Base-by-base conservation (phyloP, 2,797 vertebrate species). In the Halcyon badia region DNA sequence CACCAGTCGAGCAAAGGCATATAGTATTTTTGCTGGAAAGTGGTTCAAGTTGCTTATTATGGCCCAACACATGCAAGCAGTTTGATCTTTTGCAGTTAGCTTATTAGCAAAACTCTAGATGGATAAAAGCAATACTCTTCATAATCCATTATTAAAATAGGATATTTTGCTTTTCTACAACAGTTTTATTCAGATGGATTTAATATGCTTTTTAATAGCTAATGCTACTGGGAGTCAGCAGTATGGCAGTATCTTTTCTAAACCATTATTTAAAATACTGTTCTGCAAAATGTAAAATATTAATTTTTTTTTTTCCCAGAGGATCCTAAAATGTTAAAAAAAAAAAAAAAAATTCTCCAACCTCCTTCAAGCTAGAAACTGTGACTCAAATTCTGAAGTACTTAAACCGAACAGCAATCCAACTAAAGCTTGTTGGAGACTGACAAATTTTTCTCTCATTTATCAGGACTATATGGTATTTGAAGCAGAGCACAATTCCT, bases 211-310 rank as follows among this genome's bases (percentile, higher is more conserved):
- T 93, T 92, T 80, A 96, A 91, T 79, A 94, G 82, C 90, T 92
- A 91, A 92, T 77, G 92, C 78, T 93, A 78, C 79, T 58, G 57
- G 70, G 78, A 96, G 52, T 87, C 78, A 90, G 91, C 75, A 90
- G 64, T 64, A 83, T 26, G 80, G 87, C 78, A 66, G 78, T 31
- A 96, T 78, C 76, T 87, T 93, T 87, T 93, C 89, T 95, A 84
- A 95, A 87, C 61, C 65, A 91, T 93, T 97, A 97, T 95, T 97
- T 97, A 93, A 96, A 90, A 96, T 87, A 87, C 46, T 77, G 61
- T 73, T 94, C 92, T 72, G 42, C 65, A 91, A 92, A 89, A 89
- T 77, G 73, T 90, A 93, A 92, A 96, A 95, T 90, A 93, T 49
- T 94, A 73, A 26, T 57, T 51, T 49, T 48, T 88, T 68, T 68